Conservation (phyloP, 2,888 invertebrate species). For the Osmoderma eremita region DNA sequence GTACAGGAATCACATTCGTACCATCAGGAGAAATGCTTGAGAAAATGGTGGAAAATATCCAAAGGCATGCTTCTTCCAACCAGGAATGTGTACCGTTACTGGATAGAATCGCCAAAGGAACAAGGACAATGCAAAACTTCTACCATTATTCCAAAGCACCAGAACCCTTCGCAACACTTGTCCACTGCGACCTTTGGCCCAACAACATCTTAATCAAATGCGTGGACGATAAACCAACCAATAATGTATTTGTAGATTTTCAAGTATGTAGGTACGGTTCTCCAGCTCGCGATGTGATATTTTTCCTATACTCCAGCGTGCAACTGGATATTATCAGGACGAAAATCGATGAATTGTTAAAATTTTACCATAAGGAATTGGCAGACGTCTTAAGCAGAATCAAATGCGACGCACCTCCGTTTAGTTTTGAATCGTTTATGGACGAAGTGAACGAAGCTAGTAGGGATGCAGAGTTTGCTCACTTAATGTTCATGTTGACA, state of each 20-base stretch:
- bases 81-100: conserved; percentile 10
- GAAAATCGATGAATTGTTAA: conserved; percentile 63
- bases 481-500: conserved; percentile 62
- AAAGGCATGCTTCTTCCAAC: neutral
- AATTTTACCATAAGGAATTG: conserved; percentile 61
- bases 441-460: conserved; percentile 60
- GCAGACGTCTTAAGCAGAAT: conserved; percentile 55
- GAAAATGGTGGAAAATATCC: neutral
- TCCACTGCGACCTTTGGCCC: conserved; percentile 69
- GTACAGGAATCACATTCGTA: conserved; percentile 8
- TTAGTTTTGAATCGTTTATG: conserved; percentile 59
- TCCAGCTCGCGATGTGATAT: conserved; percentile 65
- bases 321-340: conserved; percentile 57
- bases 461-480: conserved; percentile 58
- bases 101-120: neutral
- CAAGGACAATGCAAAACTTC: conserved; percentile 1
- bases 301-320: conserved; percentile 66
- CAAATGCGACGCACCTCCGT: conserved; percentile 53
- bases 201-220: conserved; percentile 68
- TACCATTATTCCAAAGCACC: neutral
- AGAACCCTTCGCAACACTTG: conserved; percentile 66
- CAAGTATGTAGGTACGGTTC: conserved; percentile 66
- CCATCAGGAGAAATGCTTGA: conserved; percentile 8
- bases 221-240: conserved; percentile 44
- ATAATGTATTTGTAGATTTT: conserved; percentile 68